These are phyloP conservation scores for Crypturellus tataupa DNA, from an alignment of 2,797 vertebrate species.

Conservation along the genomic window DNA sequence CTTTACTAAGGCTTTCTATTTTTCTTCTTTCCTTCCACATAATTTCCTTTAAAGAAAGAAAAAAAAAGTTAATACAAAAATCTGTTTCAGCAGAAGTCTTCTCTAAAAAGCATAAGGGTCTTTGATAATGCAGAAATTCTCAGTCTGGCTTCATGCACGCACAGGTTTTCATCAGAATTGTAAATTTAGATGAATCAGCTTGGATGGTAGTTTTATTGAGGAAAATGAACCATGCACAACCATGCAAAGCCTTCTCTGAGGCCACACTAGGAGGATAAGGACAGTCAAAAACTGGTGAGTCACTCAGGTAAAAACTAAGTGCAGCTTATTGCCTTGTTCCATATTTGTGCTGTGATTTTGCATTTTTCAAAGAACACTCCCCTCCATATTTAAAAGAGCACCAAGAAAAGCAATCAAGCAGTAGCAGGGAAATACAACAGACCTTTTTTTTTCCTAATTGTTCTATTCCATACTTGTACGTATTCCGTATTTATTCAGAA, in stretches of 20 bases:
- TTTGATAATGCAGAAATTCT: conserved; percentile 39
- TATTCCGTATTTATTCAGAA: background rate
- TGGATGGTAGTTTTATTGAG: background rate
- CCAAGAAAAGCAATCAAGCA: background rate
- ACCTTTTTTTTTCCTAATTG: background rate
- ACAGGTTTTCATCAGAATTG: conserved; percentile 46
- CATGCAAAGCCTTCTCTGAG: background rate
- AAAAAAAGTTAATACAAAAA: background rate
- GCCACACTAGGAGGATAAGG: background rate
- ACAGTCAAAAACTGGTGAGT: background rate
- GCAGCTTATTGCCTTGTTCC: too few species aligned
- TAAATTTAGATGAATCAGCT: conserved; percentile 33
- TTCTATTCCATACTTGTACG: background rate
- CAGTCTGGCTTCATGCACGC: conserved; percentile 22
- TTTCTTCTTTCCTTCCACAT: background rate
- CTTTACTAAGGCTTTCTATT: background rate
- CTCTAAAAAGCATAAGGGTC: conserved; percentile 5
- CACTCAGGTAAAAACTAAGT: background rate
- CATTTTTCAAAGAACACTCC: background rate
- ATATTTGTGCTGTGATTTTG: background rate
- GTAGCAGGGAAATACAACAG: background rate
- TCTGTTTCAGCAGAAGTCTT: background rate
- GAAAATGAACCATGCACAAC: conserved; percentile 39
- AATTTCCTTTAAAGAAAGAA: conserved; percentile 4
- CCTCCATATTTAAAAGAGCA: background rate